Evolutionary conservation across 1,140 invertebrate species (phyloP), one percentile per base, ranked within the genome.

Genomic region (Propsilocerus akamusi): DNA sequence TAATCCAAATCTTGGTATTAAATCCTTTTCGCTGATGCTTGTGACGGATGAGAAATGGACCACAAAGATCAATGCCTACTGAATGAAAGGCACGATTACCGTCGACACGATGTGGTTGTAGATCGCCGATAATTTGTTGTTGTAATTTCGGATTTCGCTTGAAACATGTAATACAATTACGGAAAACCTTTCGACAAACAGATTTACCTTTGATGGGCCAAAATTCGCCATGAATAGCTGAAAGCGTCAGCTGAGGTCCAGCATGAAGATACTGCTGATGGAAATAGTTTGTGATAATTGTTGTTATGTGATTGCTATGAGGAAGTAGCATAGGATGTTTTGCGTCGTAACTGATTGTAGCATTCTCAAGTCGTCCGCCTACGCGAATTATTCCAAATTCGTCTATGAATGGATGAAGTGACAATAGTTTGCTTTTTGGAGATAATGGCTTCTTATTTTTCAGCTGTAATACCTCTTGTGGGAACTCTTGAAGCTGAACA

Each of bases 301-400:
- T 50, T 11, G 61, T 60, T 5, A 69, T 48, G 23, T 54, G 52
- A 55, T 64, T 53, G 20, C 57, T 58, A 8, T 53, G 26, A 23
- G 63, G 59, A 26, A 65, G 47, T 10, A 71, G 34, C 12, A 68
- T 61, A 0, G 67, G 68, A 56, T 69, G 64, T 52, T 65, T 66
- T 22, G 58, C 54, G 24, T 59, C 54, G 41, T 55, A 53, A 6
- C 49, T 41, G 1, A 68, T 48, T 8, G 49, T 47, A 1, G 63
- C 51, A 28, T 66, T 50, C n/a, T 49, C 47, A 3, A 70, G 30
- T 51, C 68, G 50, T 17, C 68, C 63, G 5, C 67, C 67, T 2
- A 70, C 66, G 20, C 67, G 53, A 30, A 71, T 32, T 14, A 67
- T 37, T 5, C 58, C 58, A 10, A 58, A n/a, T 17, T 60, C 12